A percentile compares a stretch with the other conserved stretches of the same genome.
Conservation (phyloP, 1,140 invertebrate species). For the Aplysia californica region DNA sequence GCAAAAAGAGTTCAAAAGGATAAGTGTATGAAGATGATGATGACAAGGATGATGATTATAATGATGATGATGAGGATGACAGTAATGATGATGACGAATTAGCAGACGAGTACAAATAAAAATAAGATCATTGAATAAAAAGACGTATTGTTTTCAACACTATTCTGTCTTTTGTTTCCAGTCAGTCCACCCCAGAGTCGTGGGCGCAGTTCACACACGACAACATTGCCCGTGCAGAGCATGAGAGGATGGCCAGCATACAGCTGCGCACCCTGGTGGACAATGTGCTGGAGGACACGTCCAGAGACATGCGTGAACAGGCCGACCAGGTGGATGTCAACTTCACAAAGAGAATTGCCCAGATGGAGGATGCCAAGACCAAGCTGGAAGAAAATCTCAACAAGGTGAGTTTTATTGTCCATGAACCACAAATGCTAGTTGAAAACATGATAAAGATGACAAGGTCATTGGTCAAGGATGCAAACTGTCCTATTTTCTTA, state of each 20-base stretch:
- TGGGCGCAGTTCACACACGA: constrained; percentile 70
- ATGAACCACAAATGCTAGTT: no score
- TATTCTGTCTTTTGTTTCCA: constrained; percentile 36
- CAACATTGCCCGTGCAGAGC: constrained; percentile 67
- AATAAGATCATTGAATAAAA: neutral
- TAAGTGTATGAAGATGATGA: neutral
- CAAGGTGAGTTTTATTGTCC: constrained; percentile 63
- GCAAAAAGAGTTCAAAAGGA: no score
- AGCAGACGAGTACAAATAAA: neutral
- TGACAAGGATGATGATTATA: no score
- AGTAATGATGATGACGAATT: neutral
- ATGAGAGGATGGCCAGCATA: constrained; percentile 68
- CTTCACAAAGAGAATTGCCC: constrained; percentile 63
- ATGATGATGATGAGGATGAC: no score
- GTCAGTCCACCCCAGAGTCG: constrained; percentile 68
- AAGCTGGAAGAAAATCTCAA: constrained; percentile 68
- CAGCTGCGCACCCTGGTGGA: constrained; percentile 66
- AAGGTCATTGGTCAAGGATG: no score
- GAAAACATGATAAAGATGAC: no score
- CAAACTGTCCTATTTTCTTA: no score
- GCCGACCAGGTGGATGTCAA: constrained; percentile 65
- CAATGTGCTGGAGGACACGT: constrained; percentile 67
- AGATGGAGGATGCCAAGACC: constrained; percentile 66
- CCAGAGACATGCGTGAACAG: constrained; percentile 68
- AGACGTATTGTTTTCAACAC: neutral